Base-by-base conservation (phyloP, 2,113 vertebrate genomes). In the Heliornis fulica region DNA sequence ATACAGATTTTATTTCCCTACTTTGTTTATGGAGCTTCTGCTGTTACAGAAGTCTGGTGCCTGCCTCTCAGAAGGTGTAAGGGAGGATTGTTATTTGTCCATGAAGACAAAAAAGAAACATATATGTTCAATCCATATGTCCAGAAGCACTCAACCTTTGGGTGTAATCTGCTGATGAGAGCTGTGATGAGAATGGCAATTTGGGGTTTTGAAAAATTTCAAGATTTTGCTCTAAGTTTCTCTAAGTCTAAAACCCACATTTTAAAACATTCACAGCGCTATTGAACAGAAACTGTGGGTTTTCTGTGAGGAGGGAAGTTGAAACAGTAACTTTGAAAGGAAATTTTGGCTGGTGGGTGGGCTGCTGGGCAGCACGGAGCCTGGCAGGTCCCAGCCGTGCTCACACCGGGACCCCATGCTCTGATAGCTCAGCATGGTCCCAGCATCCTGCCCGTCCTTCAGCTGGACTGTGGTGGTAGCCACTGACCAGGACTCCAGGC, bases 321-420 rank as follows among this genome's bases (percentile, higher is more conserved):
- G 66, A 48, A 86, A 15, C 2, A 68, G 32, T n/a, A 40, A 69
- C 40, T 60, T 40, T 61, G 36, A 56, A 76, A 76, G 57, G 53
- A 64, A 50, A 34, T 85, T 88, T 79, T 59, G 34, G 5, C 56
- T 71, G 56, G 32, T 54, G 65, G n/a, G n/a, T 61, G 74, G 51
- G 60, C 41, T 70, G 46, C 21, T 0, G 3, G 38, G 36, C 70
- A 75, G 54, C 36, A 54, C 41, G 53, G 43, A 76, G 10, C 29
- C 16, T 57, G 38, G n/a, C 0, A 4, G 69, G n/a, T 46, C 82
- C 68, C 74, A 36, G 28, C 56, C 1, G 3, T 61, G 50, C 64
- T 65, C 32, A 17, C 0, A 0, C 18, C 78, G 66, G 32, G 72
- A 64, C 26, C 13, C 3, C 2, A 1, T 17, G 34, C 28, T 87